Percentiles rank a stretch among this genome's conserved stretches.
phyloP scores from a whole-genome alignment of 2,888 invertebrate species.

The Ophion ventricosus region DNA sequence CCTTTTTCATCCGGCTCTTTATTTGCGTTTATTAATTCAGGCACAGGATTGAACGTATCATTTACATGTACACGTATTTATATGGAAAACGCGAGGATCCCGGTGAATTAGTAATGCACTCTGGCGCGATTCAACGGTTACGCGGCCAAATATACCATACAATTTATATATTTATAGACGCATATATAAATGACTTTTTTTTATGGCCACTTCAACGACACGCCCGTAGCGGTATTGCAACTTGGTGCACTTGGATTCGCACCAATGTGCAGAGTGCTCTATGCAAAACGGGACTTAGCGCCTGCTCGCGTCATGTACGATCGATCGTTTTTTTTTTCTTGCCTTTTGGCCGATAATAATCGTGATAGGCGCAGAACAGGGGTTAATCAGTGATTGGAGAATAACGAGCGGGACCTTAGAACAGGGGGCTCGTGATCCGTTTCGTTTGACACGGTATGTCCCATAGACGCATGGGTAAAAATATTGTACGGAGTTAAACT shows the following conservation, averaged over 20 bases:
- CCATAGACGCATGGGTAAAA: constrained; percentile 2
- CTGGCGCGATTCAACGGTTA: constrained; percentile 73
- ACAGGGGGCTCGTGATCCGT: not conserved
- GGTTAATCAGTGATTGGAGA: not conserved
- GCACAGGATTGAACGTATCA: constrained; percentile 79
- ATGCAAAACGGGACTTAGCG: not conserved
- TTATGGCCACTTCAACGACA: constrained; percentile 42
- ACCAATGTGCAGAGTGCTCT: not conserved
- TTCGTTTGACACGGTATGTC: not conserved
- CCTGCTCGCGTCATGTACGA: not conserved
- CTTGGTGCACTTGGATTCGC: not conserved
- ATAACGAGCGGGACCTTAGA: not conserved
- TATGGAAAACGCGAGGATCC: constrained; percentile 58
- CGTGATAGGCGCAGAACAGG: not conserved
- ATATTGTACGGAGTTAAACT: constrained; percentile 27
- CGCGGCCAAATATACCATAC: constrained; percentile 44
- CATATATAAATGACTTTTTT: constrained; percentile 34
- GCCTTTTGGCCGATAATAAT: not conserved
- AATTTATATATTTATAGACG: constrained; percentile 24
- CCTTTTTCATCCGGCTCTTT: constrained; percentile 69
- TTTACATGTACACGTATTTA: constrained; percentile 70
- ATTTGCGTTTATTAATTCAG: constrained; percentile 80
- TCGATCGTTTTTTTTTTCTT: not conserved
- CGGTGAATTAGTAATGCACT: constrained; percentile 77
- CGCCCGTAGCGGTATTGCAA: constrained; percentile 15